Conservation (phyloP, 2,797 vertebrate genomes). For the Mionectes olivaceus region DNA sequence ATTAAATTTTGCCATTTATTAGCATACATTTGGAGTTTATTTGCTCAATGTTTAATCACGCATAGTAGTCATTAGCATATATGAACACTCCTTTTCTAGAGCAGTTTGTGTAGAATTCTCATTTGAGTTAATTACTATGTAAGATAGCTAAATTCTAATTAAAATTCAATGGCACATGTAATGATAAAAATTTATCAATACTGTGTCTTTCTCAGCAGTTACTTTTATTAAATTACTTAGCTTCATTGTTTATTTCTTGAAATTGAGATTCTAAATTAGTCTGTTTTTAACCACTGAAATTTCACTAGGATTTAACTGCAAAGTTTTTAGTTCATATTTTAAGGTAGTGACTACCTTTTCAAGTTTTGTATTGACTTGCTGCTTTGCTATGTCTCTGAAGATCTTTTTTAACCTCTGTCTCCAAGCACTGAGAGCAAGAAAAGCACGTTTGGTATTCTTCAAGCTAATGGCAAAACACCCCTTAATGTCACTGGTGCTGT, state of each 20-base stretch:
- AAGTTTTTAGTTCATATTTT: neutral
- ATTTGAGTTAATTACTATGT: constrained; percentile 67
- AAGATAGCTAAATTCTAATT: constrained; percentile 70
- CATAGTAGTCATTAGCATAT: constrained; percentile 63
- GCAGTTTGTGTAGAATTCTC: constrained; percentile 58
- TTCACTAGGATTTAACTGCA: neutral
- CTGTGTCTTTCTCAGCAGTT: constrained; percentile 37
- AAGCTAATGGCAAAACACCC: neutral
- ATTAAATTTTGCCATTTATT: constrained; percentile 61
- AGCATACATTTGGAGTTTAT: constrained; percentile 66
- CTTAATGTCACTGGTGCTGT: neutral
- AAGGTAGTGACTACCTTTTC: neutral
- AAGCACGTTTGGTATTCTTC: neutral
- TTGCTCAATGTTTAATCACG: constrained; percentile 61
- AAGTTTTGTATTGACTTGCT: neutral
- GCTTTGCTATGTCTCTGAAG: neutral
- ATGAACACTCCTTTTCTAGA: constrained; percentile 61
- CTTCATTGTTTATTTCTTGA: constrained; percentile 57
- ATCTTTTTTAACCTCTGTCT: neutral
- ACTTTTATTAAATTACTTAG: constrained; percentile 48
- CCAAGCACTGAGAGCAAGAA: neutral
- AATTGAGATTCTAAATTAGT: constrained; percentile 25
- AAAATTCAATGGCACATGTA: constrained; percentile 68
- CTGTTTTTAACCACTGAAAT: neutral
- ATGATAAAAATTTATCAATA: constrained; percentile 70